Evolutionary conservation across 1,140 invertebrate species (phyloP).

Genomic region (Hycleus cichorii): DNA sequence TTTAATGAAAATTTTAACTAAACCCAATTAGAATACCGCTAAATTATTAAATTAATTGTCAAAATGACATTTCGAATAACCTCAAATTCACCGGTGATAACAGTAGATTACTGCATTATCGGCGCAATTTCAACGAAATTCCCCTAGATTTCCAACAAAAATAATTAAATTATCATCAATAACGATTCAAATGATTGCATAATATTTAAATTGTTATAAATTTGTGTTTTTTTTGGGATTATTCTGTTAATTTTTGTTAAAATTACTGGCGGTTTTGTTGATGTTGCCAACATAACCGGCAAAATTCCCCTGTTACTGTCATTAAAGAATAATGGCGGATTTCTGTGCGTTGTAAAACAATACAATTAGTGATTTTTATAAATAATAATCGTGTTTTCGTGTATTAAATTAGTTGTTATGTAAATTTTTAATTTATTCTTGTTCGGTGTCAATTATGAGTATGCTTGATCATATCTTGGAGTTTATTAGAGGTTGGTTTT

Average conservation of each 20-base stretch:
- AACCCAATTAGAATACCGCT: neutral
- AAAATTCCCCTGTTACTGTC: too few relatives aligned
- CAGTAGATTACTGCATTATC: neutral
- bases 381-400: neutral
- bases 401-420: neutral
- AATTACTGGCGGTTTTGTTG: neutral
- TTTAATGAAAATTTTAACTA: neutral
- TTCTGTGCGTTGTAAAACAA: neutral
- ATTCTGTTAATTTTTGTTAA: neutral
- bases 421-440: neutral
- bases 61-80: too few relatives aligned
- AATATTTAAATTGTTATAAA: neutral
- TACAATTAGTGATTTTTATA: neutral
- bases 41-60: neutral
- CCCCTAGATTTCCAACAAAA: neutral
- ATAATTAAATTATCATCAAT: too few relatives aligned
- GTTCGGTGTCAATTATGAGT: neutral
- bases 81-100: too few relatives aligned
- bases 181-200: neutral
- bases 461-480: constrained; percentile 4
- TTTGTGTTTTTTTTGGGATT: neutral
- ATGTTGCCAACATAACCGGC: neutral
- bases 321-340: too few relatives aligned
- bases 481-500: constrained; percentile 3
- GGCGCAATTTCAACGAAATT: neutral